Evolutionary conservation across 2,888 invertebrate species (phyloP), one percentile per base, ranked within the genome.

Genomic region (Cryptus armator): DNA sequence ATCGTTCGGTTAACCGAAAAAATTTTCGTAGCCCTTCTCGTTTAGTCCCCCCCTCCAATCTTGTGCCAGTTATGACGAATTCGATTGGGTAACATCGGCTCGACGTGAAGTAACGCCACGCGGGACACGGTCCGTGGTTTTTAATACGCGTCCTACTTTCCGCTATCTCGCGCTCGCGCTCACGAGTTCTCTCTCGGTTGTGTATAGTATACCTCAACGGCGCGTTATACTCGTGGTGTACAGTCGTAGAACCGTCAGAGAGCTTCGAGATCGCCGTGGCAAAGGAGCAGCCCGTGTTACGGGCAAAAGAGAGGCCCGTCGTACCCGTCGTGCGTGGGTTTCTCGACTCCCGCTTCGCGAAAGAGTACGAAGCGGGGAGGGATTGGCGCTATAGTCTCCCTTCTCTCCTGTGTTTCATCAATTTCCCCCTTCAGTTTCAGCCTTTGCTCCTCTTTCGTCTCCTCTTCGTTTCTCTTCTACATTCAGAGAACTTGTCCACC

Each of bases 81-180:
- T 93, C 91, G 92, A 93, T 93, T 93, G 93, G 90, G 93, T 92
- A 93, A 93, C 80, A 88, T 84, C 85, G 84, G 76, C 86, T 85
- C 82, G 83, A 85, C 85, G 85, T 88, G 88, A 89, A 89, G 88
- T 88, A 88, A 89, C 86, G 81, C 85, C 87, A 88, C 92, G 91
- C 91, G 91, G 91, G 91, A 92, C 91, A 92, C 90, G 92, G 91
- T 91, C 91, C 92, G 93, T 92, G 93, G 92, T 93, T 93, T 93
- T 93, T 93, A 93, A 93, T 93, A 93, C 92, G 93, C 92, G 93
- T 93, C 93, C 93, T 93, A 93, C 93, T 93, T 93, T 93, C 91
- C 90, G 92, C 90, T 91, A 91, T 92, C 90, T 90, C 90, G 86
- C 85, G 85, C 89, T 87, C 83, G 78, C 77, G 83, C 87, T 78